Conservation (phyloP, 1,140 invertebrate species). For the Zaprionus kolodkinae region DNA sequence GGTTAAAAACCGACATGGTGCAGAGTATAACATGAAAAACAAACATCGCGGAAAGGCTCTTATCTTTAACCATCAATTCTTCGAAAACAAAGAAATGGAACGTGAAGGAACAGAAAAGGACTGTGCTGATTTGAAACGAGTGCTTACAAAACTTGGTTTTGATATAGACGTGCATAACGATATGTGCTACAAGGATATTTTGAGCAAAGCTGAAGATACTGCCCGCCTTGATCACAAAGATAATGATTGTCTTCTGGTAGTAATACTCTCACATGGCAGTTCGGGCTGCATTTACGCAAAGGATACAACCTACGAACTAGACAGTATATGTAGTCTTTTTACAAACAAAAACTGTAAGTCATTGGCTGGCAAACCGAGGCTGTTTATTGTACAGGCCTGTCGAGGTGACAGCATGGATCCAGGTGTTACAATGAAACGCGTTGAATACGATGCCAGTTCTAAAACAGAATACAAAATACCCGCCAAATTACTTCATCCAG, state of each 20-base stretch:
- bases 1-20: constrained; percentile 87
- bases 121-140: constrained; percentile 87
- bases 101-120: constrained; percentile 90
- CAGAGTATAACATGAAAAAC: constrained; percentile 93
- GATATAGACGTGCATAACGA: constrained; percentile 87
- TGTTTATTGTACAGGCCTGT: constrained; percentile 96
- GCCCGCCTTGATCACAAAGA: constrained; percentile 89
- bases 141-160: constrained; percentile 89
- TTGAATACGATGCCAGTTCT: constrained; percentile 89
- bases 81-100: constrained; percentile 85
- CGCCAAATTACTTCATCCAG: constrained; percentile 93
- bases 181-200: constrained; percentile 87
- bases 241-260: constrained; percentile 90
- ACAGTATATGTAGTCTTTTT: constrained; percentile 92
- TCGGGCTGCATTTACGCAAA: constrained; percentile 92
- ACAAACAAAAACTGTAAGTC: constrained; percentile 93
- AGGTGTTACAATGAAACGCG: constrained; percentile 86
- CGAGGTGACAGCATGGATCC: constrained; percentile 92
- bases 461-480: constrained; percentile 91
- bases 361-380: constrained; percentile 95
- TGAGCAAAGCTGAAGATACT: constrained; percentile 87
- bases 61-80: constrained; percentile 95
- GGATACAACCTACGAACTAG: constrained; percentile 92
- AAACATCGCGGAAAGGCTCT: constrained; percentile 90
- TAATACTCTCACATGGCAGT: constrained; percentile 95